Evolutionary conservation across 2,113 vertebrate species (phyloP).

Genomic region (Chaetura pelagica): DNA sequence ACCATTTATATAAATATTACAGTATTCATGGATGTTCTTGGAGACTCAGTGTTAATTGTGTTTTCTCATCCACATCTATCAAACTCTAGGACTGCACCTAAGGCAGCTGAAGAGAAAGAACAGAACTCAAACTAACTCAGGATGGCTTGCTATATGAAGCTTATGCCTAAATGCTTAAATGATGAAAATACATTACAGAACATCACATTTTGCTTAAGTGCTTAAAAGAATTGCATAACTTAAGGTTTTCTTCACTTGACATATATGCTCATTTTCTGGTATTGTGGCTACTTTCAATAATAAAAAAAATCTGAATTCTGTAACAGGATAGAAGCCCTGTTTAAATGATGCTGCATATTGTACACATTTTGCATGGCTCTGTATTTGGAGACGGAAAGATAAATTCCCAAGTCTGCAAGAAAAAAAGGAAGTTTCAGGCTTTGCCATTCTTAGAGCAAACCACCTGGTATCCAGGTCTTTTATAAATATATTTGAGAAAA

Average conservation of each 20-base stretch:
- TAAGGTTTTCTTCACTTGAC: background rate
- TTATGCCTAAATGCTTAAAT: background rate
- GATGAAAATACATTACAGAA: background rate
- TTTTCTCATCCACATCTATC: background rate
- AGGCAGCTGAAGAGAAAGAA: background rate
- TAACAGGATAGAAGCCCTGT: too few species aligned
- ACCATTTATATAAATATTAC: background rate
- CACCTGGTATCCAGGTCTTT: background rate
- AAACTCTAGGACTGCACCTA: background rate
- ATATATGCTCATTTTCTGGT: too few species aligned
- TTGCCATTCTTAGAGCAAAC: too few species aligned
- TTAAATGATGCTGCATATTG: too few species aligned
- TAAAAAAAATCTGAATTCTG: too few species aligned
- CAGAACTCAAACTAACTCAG: background rate
- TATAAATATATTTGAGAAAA: background rate
- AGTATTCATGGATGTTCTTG: background rate
- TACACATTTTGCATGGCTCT: too few species aligned
- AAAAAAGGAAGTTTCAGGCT: too few species aligned
- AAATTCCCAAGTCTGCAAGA: too few species aligned
- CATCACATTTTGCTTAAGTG: background rate
- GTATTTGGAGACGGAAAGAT: too few species aligned
- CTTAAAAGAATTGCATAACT: background rate
- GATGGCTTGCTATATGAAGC: background rate
- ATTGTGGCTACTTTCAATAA: too few species aligned
- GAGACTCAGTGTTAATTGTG: background rate